Percentiles rank a stretch among this genome's conserved stretches.
These are phyloP conservation scores for Deilephila porcellus DNA, from an alignment of 2,888 invertebrate genomes.

Conservation along the genomic window DNA sequence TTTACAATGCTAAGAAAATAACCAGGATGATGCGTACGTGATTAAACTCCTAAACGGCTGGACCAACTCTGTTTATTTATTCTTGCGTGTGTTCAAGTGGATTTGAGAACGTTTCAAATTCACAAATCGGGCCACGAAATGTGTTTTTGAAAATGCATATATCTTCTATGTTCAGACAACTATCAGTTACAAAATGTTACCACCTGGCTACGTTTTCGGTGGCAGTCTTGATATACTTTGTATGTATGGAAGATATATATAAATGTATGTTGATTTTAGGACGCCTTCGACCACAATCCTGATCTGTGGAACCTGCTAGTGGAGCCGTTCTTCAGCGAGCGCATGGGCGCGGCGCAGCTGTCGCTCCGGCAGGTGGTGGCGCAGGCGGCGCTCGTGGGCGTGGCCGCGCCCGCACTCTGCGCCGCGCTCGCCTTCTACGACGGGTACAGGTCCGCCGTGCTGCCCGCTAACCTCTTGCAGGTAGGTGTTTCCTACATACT, in stretches of 20 bases:
- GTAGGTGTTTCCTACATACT: constrained; percentile 58
- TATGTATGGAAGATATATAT: background rate
- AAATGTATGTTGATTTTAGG: constrained; percentile 69
- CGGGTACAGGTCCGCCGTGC: constrained; percentile 93
- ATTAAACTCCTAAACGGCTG: too few relatives aligned
- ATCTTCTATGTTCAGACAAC: too few relatives aligned
- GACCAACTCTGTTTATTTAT: too few relatives aligned
- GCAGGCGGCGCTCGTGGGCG: constrained; percentile 89
- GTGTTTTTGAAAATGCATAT: too few relatives aligned
- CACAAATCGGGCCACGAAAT: too few relatives aligned
- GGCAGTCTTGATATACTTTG: too few relatives aligned
- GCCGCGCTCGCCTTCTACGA: constrained; percentile 99
- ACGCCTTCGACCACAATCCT: constrained; percentile 95
- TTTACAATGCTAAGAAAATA: too few relatives aligned
- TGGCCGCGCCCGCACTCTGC: constrained; percentile 96
- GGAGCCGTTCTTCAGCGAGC: constrained; percentile 96
- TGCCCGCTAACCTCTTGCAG: constrained; percentile 98
- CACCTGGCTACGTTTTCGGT: too few relatives aligned
- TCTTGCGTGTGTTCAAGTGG: too few relatives aligned
- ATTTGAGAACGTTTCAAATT: too few relatives aligned
- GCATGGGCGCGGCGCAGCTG: constrained; percentile 91
- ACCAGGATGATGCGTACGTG: too few relatives aligned
- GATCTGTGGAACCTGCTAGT: constrained; percentile 93
- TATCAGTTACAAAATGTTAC: too few relatives aligned
- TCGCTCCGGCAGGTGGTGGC: constrained; percentile 94